Conservation (phyloP, 2,888 invertebrate genomes). For the Leptopilina myrica region DNA sequence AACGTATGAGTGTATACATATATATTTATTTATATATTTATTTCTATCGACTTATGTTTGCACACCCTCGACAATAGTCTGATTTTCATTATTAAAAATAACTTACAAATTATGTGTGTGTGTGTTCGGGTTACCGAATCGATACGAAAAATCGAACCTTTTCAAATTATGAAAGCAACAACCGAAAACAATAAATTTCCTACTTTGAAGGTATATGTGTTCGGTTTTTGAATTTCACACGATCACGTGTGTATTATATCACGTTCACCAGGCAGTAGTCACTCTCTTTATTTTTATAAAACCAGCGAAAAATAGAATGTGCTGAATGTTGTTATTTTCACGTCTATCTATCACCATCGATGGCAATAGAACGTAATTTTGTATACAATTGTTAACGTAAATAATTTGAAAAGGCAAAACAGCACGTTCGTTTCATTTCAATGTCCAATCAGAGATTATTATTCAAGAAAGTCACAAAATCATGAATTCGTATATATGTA, state of each 20-base stretch:
- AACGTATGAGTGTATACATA: background rate
- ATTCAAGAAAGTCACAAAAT: conserved; percentile 4
- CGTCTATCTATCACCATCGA: background rate
- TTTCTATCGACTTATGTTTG: background rate
- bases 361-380: conserved; percentile 22
- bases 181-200: conserved; percentile 6
- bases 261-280: background rate
- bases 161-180: conserved; percentile 13
- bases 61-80: background rate
- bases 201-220: background rate
- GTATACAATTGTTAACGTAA: conserved; percentile 25
- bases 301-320: background rate
- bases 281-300: conserved; percentile 3
- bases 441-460: conserved; percentile 28
- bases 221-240: conserved; percentile 3
- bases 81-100: conserved; percentile 9
- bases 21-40: no score
- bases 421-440: conserved; percentile 20
- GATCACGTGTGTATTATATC: background rate
- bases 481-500: background rate
- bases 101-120: background rate
- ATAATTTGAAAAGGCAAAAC: conserved; percentile 16
- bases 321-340: conserved; percentile 13
- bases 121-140: background rate
- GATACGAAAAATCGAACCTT: conserved; percentile 33